These are phyloP conservation scores for Crotalus horridus DNA, from an alignment of 2,113 vertebrate genomes.

Conservation along the genomic window DNA sequence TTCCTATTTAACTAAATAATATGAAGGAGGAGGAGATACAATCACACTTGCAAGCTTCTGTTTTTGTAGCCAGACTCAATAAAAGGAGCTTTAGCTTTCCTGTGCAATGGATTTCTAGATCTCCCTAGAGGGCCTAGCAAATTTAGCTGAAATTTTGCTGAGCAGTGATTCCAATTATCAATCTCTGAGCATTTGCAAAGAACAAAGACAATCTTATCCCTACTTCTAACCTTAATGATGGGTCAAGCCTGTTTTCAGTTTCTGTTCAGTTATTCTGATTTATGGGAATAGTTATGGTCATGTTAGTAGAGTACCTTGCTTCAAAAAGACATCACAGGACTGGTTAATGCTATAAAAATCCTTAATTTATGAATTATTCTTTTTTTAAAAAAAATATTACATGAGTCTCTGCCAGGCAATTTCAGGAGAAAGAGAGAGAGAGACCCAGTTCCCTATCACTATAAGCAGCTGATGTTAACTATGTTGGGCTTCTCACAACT, in stretches of 20 bases:
- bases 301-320: not conserved
- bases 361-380: not conserved
- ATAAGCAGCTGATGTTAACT: slow-evolving; percentile 81
- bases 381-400: not conserved
- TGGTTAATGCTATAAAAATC: not conserved
- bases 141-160: not conserved
- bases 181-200: not conserved
- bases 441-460: slow-evolving; percentile 32
- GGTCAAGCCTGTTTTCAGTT: not conserved
- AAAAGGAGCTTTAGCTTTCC: not conserved
- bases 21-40: not conserved
- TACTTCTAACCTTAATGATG: not conserved
- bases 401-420: not conserved
- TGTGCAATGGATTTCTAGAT: not conserved
- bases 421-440: slow-evolving; percentile 13
- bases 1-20: not conserved
- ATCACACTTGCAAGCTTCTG: not conserved
- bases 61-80: not conserved
- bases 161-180: not conserved
- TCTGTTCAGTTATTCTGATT: not conserved
- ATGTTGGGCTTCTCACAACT: slow-evolving; percentile 63
- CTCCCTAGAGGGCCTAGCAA: not conserved
- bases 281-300: not conserved
- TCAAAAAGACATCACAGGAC: not conserved
- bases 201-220: not conserved